These are phyloP conservation scores for Pandemis cinnamomeana DNA, from an alignment of 2,888 invertebrate genomes.

Conservation along the genomic window DNA sequence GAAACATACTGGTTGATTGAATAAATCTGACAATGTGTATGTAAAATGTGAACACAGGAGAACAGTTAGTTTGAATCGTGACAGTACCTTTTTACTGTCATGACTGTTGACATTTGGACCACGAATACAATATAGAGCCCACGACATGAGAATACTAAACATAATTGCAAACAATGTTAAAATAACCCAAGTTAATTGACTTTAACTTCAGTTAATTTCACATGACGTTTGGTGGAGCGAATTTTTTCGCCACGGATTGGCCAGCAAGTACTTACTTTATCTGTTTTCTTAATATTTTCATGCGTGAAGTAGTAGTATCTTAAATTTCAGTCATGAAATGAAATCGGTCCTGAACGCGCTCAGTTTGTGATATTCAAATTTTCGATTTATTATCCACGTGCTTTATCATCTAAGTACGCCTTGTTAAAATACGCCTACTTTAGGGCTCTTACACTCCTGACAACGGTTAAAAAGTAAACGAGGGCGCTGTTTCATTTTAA, in stretches of 20 bases:
- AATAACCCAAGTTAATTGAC: too few relatives aligned
- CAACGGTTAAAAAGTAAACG: too few relatives aligned
- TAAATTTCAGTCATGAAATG: not conserved
- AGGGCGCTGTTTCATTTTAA: too few relatives aligned
- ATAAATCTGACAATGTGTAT: constrained; percentile 24
- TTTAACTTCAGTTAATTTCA: too few relatives aligned
- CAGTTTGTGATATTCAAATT: too few relatives aligned
- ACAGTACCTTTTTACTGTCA: not conserved
- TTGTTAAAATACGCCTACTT: not conserved
- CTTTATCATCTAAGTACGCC: too few relatives aligned
- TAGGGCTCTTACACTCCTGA: not conserved
- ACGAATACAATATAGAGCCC: not conserved
- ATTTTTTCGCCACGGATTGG: too few relatives aligned
- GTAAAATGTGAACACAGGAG: constrained; percentile 1
- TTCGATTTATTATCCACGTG: too few relatives aligned
- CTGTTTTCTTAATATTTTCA: not conserved
- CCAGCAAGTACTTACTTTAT: too few relatives aligned
- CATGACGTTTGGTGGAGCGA: too few relatives aligned
- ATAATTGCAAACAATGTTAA: too few relatives aligned
- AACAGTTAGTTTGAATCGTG: not conserved
- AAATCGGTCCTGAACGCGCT: too few relatives aligned
- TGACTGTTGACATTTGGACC: not conserved
- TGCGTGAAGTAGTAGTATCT: not conserved
- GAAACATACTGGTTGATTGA: constrained; percentile 2
- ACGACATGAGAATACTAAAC: not conserved